Percentiles rank a stretch among this genome's conserved stretches.
Conservation (phyloP, 2,113 vertebrate species). For the Leucopternis melanops region DNA sequence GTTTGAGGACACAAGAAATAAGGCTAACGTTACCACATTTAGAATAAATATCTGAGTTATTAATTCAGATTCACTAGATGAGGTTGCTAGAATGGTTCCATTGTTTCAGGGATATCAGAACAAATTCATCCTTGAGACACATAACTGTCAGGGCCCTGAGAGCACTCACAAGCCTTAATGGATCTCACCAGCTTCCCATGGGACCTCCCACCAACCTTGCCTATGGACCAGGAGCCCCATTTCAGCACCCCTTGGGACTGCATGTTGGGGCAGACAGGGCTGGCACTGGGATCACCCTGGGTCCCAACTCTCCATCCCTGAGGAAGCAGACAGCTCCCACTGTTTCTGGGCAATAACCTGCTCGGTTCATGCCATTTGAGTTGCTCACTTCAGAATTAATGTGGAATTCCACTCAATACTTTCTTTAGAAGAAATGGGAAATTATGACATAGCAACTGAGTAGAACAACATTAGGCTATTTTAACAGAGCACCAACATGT, state of each 20-base stretch:
- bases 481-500: not conserved
- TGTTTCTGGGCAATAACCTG: not conserved
- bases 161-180: not conserved
- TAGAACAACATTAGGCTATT: not conserved
- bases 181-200: not conserved
- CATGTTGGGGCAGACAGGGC: accelerated
- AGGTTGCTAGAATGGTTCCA: not conserved
- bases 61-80: not conserved
- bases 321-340: not conserved
- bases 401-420: not conserved
- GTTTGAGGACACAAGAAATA: not conserved
- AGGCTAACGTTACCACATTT: not conserved
- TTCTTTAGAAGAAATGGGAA: not conserved
- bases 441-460: not conserved
- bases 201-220: not conserved
- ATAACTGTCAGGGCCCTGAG: not conserved
- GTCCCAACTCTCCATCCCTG: not conserved
- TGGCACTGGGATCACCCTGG: accelerated
- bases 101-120: not conserved
- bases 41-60: not conserved
- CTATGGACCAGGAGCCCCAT: not conserved
- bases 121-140: not conserved
- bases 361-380: not conserved
- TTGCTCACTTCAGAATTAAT: not conserved
- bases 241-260: not conserved